Base-by-base conservation (phyloP, 64 coral and sea anemone genomes). In the Pocillopora damicornis region DNA sequence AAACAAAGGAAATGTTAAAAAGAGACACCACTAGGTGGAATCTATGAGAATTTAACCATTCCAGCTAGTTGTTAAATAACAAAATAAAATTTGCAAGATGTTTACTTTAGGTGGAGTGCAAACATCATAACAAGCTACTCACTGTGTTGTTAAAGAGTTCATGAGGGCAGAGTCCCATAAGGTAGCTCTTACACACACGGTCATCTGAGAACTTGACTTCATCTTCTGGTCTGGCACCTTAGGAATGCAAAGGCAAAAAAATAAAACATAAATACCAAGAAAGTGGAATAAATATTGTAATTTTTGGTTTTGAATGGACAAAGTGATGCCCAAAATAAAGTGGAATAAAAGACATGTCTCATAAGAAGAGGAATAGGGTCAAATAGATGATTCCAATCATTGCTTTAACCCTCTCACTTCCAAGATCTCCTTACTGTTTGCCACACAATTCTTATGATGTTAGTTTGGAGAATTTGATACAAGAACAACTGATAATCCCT, bases 161-260 rank as follows among this genome's bases (percentile, higher is more conserved):
- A 82, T 99, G 97, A 79, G 97, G 97, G 42, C 97, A 99, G 35
- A 99, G 97, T 26, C 97, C 97, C 97, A 99, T 99, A 35, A 99
- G 90, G 64, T 88, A 99, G 82, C 97, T 99, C 79, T 99, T 99
- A 63, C 97, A 99, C 7, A 99, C 90, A 80, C 76, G 89, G 13
- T 99, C 97, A 99, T 95, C 92, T 35, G 93, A 90, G 76, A 99
- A 99, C 60, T 93, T 99, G 35, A 95, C 37, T 60, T 91, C 93
- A 88, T 92, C 93, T 45, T 91, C 97, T 35, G 89, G 76, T 25
- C 90, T 79, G 67, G 88, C 93, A 86, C 97, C 97, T 99, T 80
- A 86, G 18, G 45, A 26, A 85, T 51, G 37, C 36, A 58, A 83
- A 74, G 20, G 36, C 35, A 69, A 91, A 4, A 82, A 60, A 65